Base-by-base conservation (phyloP, 2,113 vertebrate genomes). In the Megaceryle maxima region DNA sequence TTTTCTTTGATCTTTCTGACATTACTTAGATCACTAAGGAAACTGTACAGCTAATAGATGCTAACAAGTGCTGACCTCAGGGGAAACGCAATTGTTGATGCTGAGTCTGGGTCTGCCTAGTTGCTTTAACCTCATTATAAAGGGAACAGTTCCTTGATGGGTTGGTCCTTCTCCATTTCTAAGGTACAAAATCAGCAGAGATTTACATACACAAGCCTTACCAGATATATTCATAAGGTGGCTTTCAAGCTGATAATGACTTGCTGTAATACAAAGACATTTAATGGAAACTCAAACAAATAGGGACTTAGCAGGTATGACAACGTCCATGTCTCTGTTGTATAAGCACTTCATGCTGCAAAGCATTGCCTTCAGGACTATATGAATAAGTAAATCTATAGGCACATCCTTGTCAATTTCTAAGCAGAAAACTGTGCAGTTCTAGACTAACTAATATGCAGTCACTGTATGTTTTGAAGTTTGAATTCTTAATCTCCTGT, bases 1-100 rank as follows among this genome's bases (percentile, higher is more conserved):
- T 74, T 90, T 90, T 95, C 94, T 96, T 91, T 97, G 62, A 81
- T 96, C 35, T 88, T 89, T 88, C 55, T 96, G 60, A 59, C 57
- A 60, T 90, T 93, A 56, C 72, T 86, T 63, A 67, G 25, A 78
- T 96, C 63, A 87, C 69, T 87, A 44, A 63, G 84, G 33, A 91
- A 96, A 95, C 70, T 93, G 77, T 68, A 68, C 59, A 56, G 37
- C 78, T 92, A 95, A 95, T 95, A 94, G 31, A 26, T 74, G 48
- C 17, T 90, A 60, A 82, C 48, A 92, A 93, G 63, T 28, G 37
- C 88, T 73, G 90, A 80, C 39, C 37, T 31, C 10, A 28, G 37
- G 73, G 55, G 46, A 69, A 91, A 28, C 59, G 15, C 25, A 28
- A 80, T 94, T 78, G 28, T 78, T 24, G 21, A 33, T 37, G 41